Conservation (phyloP, 2,888 invertebrate genomes). For the Lasioglossum vierecki region DNA sequence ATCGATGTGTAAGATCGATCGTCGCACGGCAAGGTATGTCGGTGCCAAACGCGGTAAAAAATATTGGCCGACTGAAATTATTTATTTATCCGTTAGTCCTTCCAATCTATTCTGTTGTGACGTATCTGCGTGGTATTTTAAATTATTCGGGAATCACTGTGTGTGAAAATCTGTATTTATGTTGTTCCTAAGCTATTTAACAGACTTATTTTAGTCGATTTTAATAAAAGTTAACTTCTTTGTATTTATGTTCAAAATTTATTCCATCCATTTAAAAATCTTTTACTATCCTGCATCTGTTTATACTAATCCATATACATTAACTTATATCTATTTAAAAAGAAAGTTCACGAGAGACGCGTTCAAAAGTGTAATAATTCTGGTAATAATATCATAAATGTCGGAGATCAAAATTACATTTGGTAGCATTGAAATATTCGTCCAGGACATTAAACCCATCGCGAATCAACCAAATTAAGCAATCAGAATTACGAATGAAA, state of each 20-base stretch:
- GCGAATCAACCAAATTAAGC: background rate
- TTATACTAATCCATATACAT: background rate
- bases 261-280: background rate
- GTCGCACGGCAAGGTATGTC: background rate
- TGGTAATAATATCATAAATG: background rate
- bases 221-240: background rate
- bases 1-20: slow-evolving; percentile 6
- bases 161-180: background rate
- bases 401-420: background rate
- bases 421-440: background rate
- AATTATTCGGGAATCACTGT: background rate
- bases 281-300: background rate
- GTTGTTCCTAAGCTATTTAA: background rate
- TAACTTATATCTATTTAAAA: background rate
- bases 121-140: background rate
- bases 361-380: background rate
- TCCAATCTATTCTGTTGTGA: background rate
- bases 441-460: background rate
- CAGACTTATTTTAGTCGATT: background rate
- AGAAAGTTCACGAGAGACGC: no score
- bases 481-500: background rate
- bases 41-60: background rate
- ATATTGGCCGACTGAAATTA: background rate
- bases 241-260: background rate
- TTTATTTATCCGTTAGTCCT: background rate